A percentile compares a stretch with the other conserved stretches of the same genome.
phyloP scores from a whole-genome alignment of 2,797 vertebrate genomes.

The Sebastiscus albofasciatus region DNA sequence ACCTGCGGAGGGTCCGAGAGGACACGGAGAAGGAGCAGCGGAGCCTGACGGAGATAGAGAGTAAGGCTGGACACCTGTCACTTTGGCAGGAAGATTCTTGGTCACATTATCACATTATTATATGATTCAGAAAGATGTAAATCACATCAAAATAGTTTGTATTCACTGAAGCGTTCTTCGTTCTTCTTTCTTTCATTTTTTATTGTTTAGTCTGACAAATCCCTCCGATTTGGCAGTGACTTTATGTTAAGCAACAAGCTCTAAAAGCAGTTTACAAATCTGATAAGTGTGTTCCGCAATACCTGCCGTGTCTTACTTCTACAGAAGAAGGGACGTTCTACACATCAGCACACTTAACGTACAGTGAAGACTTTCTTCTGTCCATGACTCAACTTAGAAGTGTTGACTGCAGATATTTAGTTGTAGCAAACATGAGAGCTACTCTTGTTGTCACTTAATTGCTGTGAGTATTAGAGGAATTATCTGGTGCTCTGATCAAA shows the following conservation, averaged over 20 bases:
- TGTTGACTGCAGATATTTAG: no score
- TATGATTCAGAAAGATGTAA: background rate
- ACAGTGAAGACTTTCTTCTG: no score
- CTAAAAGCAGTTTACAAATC: background rate
- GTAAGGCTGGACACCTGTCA: conserved; percentile 76
- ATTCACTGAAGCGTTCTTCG: background rate
- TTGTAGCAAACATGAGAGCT: no score
- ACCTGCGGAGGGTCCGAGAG: conserved; percentile 91
- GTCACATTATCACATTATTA: background rate
- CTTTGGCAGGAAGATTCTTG: background rate
- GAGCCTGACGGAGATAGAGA: conserved; percentile 94
- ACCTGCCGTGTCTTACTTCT: no score
- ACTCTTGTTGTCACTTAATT: no score
- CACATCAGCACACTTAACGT: no score
- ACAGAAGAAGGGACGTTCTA: no score
- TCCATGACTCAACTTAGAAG: no score
- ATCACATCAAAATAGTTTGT: background rate
- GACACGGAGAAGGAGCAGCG: conserved; percentile 97
- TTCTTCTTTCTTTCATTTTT: no score
- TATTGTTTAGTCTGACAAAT: background rate
- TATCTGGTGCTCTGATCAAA: no score
- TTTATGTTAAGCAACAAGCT: background rate
- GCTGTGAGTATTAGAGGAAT: no score
- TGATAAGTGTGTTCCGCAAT: background rate
- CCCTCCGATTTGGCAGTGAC: background rate